Base-by-base conservation (phyloP, 2,113 vertebrate genomes). In the Xiphorhynchus elegans region DNA sequence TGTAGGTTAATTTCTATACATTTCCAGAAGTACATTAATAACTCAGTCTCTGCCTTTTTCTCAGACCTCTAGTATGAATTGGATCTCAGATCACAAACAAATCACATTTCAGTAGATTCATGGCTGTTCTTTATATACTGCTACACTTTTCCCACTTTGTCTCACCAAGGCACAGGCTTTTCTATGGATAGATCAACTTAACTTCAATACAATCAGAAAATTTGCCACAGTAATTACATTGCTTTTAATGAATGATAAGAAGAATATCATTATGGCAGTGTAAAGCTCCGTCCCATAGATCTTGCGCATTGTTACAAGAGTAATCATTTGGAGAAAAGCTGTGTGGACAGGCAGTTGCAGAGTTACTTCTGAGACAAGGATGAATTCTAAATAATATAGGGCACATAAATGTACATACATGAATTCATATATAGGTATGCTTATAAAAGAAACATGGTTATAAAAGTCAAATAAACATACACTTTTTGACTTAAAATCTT, bases 301-400 rank as follows among this genome's bases (percentile, higher is more conserved):
- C 4, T 76, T 83, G 44, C 69, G 12, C 16, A 35, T 11, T 4
- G 10, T 31, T 88, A 50, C 17, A 69, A 39, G 15, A 12, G 6
- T 10, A 66, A 59, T 63, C 5, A 3, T 90, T 70, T 39, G 23
- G 49, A 67, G 42, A 80, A 78, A 87, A 76, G 9, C 13, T 25
- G 1, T 9, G 1, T n/a, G 42, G 16, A 21, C 40, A 73, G 14
- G 21, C 7, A 44, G 17, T 47, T 52, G 49, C 0, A 9, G 35
- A 62, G 8, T 66, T 78, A 33, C 10, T 1, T 81, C 21, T 59
- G 16, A 39, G 42, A 11, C 4, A 62, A 63, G 15, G 6, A 70
- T 3, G 3, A 50, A 19, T 17, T 72, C 13, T 89, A 77, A 86
- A 63, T 42, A 84, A 37, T 33, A 31, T 40, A 29, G 58, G 33